Conservation (phyloP, 1,140 invertebrate genomes). For the Leguminivora glycinivorella region DNA sequence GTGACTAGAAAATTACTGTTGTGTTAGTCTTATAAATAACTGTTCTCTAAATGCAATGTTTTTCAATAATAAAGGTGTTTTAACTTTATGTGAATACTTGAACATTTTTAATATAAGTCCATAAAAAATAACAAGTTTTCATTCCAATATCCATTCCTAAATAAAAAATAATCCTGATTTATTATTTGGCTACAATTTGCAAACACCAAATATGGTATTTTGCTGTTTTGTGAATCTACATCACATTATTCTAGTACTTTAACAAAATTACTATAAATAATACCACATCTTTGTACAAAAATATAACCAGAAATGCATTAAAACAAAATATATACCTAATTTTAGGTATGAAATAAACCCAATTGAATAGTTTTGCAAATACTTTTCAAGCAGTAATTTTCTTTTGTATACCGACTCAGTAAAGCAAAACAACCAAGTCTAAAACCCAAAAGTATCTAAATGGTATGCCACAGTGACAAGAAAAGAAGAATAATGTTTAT, state of each 20-base stretch:
- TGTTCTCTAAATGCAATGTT: not conserved
- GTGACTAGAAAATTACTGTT: constrained; percentile 22
- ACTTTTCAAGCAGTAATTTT: not conserved
- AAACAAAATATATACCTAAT: not conserved
- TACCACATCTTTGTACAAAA: constrained; percentile 15
- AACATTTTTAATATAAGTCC: constrained; percentile 23
- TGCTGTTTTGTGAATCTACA: not conserved
- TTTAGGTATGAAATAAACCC: not conserved
- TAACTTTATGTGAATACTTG: constrained; percentile 34
- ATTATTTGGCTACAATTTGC: not conserved
- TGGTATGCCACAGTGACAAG: constrained; percentile 3
- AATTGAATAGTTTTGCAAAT: not conserved
- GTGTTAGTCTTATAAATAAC: not conserved
- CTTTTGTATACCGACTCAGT: not conserved
- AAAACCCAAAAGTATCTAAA: not conserved
- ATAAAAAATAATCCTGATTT: not conserved
- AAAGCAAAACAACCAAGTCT: not conserved
- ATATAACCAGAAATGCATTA: constrained; percentile 7
- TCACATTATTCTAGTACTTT: constrained; percentile 12
- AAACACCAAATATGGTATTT: not conserved
- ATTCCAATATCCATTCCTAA: constrained; percentile 3
- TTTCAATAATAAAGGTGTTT: not conserved
- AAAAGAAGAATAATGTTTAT: not conserved
- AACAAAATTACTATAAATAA: constrained; percentile 13
- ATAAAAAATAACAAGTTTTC: constrained; percentile 3